Base-by-base conservation (phyloP, 2,797 vertebrate species). In the Tympanoctomys barrerae region DNA sequence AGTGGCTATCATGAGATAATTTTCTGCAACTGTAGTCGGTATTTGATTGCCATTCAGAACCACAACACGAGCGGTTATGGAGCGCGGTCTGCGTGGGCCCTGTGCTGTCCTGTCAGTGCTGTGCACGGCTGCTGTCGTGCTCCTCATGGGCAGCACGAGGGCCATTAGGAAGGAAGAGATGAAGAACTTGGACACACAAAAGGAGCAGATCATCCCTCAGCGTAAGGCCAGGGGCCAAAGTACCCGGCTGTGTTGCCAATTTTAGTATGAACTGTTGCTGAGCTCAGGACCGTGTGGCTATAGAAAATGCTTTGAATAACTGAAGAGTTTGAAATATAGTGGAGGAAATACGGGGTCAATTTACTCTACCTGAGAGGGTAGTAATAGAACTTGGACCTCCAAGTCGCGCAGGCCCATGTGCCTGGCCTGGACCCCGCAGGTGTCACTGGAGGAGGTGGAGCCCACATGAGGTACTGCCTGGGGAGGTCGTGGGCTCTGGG, bases 301-400 rank as follows among this genome's bases (percentile, higher is more conserved):
- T 42, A 83, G 28, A 33, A 87, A 93, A 94, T 54, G 36, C 54
- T 75, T 5, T 73, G 73, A 86, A 62, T 79, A 85, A 89, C 68
- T 91, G 66, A 81, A 93, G 96, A 94, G 78, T 94, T 92, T n/a
- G 82, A 82, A 86, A 87, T 73, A 13, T 49, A 64, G 68, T 86
- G 57, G 85, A 94, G 66, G 88, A 79, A 87, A 33, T 18, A 33
- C 19, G 42, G 36, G 71, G 26, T 89, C 52, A 71, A 73, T 91
- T 81, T 94, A 68, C 66, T 79, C 64, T 77, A 19, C n/a, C 57
- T 61, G n/a, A 83, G 46, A 83, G 28, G 5, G 6, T 59, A 78
- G 33, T 62, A 12, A 7, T 70, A 36, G 73, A 26, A 49, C 49
- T 18, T 77, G 26, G 26, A 31, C 73, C 73, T 31, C 26, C 26